These are phyloP conservation scores for Fragum whitleyi DNA, from an alignment of 2,888 invertebrate genomes.

Conservation along the genomic window DNA sequence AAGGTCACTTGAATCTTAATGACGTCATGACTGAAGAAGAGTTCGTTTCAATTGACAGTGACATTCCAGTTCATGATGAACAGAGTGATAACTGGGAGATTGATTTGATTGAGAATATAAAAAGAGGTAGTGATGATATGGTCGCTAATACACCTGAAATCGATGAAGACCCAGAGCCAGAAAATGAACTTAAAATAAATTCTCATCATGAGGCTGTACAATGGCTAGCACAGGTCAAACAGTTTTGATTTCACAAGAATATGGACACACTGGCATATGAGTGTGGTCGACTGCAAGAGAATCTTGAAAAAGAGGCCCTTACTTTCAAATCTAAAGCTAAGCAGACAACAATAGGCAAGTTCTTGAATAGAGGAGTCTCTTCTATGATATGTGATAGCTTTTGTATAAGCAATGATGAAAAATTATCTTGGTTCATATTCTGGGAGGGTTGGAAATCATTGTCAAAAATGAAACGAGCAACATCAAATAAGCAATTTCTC, in stretches of 20 bases:
- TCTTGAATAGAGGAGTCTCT: neutral
- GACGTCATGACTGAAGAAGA: neutral
- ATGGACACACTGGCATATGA: neutral
- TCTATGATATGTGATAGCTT: too few relatives aligned
- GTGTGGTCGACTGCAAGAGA: neutral
- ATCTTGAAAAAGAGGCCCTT: neutral
- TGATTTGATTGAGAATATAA: neutral
- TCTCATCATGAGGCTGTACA: neutral
- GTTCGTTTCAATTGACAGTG: neutral
- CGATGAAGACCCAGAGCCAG: neutral
- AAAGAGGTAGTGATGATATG: neutral
- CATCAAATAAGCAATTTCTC: too few relatives aligned
- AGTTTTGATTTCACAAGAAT: neutral
- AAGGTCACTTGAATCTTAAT: neutral
- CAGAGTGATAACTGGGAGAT: neutral
- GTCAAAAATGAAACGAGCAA: too few relatives aligned
- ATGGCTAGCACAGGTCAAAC: neutral
- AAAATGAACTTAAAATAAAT: neutral
- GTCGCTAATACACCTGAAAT: neutral
- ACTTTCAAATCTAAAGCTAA: neutral
- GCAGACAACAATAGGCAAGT: neutral
- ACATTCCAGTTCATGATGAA: neutral
- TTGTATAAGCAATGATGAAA: too few relatives aligned
- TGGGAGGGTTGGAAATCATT: too few relatives aligned
- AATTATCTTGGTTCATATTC: too few relatives aligned